Evolutionary conservation across 2,797 vertebrate species (phyloP).

Genomic region (Remorina albescens): DNA sequence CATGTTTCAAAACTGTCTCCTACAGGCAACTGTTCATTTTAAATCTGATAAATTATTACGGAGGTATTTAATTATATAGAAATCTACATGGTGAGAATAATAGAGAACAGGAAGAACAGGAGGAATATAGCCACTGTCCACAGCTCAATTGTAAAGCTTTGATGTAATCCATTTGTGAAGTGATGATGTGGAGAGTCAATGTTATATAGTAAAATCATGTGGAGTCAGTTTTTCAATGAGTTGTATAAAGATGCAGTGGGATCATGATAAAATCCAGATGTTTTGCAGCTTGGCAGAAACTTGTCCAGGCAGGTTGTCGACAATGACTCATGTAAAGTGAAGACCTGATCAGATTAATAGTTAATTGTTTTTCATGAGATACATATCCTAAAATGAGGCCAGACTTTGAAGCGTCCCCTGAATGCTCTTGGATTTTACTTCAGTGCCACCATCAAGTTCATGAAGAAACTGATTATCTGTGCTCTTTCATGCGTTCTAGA

Average conservation of each 20-base stretch:
- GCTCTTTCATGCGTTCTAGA: background rate
- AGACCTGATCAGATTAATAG: background rate
- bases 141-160: constrained; percentile 5
- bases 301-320: background rate
- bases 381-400: background rate
- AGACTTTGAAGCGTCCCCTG: background rate
- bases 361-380: background rate
- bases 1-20: constrained; percentile 36
- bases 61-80: constrained; percentile 40
- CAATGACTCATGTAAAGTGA: background rate
- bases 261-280: background rate
- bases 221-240: background rate
- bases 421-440: background rate
- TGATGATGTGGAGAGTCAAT: background rate
- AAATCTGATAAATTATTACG: constrained; percentile 35
- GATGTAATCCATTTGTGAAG: background rate
- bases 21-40: constrained; percentile 13
- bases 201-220: constrained; percentile 1
- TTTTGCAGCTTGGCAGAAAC: background rate
- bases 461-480: background rate
- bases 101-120: background rate
- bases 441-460: background rate
- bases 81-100: constrained; percentile 15
- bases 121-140: background rate
- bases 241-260: constrained; percentile 4